phyloP scores from a whole-genome alignment of 37 sponge, comb jelly and placozoan species.

The Amphimedon queenslandica region DNA sequence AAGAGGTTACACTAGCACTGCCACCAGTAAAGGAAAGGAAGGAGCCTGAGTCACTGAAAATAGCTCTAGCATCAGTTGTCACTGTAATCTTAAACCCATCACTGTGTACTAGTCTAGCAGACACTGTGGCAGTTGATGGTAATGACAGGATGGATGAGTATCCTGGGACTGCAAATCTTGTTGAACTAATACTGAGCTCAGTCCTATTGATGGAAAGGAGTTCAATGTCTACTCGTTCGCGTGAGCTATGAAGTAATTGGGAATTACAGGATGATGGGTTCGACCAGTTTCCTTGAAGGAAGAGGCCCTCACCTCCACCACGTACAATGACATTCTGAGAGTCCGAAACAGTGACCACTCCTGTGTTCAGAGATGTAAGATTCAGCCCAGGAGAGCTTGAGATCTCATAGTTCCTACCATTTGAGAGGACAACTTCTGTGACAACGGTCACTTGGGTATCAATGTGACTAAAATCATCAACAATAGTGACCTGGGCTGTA shows the following conservation, averaged over 20 bases:
- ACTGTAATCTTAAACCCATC: constrained; percentile 22
- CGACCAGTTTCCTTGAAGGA: constrained; percentile 14
- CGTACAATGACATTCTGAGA: constrained; percentile 16
- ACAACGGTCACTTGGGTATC: constrained; percentile 26
- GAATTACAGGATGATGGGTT: not conserved
- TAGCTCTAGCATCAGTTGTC: constrained; percentile 1
- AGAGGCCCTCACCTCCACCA: constrained; percentile 26
- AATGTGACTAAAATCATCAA: constrained; percentile 10
- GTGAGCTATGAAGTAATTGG: not conserved
- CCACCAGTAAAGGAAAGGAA: not conserved
- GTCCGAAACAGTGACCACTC: constrained; percentile 17
- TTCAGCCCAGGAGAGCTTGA: constrained; percentile 21
- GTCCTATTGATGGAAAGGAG: constrained; percentile 7
- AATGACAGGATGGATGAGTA: constrained; percentile 16
- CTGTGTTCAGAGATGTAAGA: constrained; percentile 15
- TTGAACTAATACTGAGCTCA: not conserved
- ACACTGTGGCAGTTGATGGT: constrained; percentile 8
- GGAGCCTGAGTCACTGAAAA: not conserved
- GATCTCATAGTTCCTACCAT: constrained; percentile 26
- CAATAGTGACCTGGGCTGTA: constrained; percentile 4
- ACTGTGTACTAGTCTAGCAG: constrained; percentile 26
- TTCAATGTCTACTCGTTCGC: constrained; percentile 24
- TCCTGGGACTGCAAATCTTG: constrained; percentile 6
- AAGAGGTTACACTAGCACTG: not conserved
- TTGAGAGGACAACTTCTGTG: constrained; percentile 47